Base-by-base conservation (phyloP, 2,797 vertebrate species). In the Salarias fasciatus region DNA sequence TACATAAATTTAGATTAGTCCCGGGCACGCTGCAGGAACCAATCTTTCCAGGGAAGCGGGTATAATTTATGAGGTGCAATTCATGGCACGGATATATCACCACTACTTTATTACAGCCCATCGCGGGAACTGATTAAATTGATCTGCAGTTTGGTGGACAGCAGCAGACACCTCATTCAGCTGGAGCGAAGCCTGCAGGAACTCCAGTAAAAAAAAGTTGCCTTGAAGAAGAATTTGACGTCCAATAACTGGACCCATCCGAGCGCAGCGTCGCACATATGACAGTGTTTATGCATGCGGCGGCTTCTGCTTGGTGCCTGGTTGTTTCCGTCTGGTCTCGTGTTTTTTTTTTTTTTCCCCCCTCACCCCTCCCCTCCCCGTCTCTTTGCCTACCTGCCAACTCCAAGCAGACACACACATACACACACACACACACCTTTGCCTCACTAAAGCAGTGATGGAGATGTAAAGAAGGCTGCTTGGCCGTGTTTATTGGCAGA, bases 1-100 rank as follows among this genome's bases (percentile, higher is more conserved):
- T 29, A 77, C 79, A 82, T 92, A 89, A 92, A 92, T 91, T 91
- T 87, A 87, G 68, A 40, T 24, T 42, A 44, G 59, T 71, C 43
- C n/a, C 13, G 40, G 40, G 64, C 38, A 46, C 52, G 7, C 48
- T 77, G 81, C 75, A 81, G 82, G 63, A 77, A 35, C 66, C 86
- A 81, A 8, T 86, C 69, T 86, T 80, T 73, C 60, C 60, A 46
- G 53, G 69, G 69, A 86, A 67, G 61, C 42, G 52, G 48, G 15
- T 69, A 46, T 89, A 73, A 91, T 91, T 93, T 89, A 92, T 1
- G 10, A 69, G 70, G 69, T 59, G 54, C 53, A 57, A 77, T 69
- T 84, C 48, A 48, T 62, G 50, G 57, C 52, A 64, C 65, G 55
- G 69, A 83, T 86, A 88, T 77, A 83, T 69, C 4, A 2, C 50